A percentile compares a stretch with the other conserved stretches of the same genome.
Evolutionary conservation across 2,113 vertebrate genomes (phyloP).

Genomic region (Delphinus delphis): DNA sequence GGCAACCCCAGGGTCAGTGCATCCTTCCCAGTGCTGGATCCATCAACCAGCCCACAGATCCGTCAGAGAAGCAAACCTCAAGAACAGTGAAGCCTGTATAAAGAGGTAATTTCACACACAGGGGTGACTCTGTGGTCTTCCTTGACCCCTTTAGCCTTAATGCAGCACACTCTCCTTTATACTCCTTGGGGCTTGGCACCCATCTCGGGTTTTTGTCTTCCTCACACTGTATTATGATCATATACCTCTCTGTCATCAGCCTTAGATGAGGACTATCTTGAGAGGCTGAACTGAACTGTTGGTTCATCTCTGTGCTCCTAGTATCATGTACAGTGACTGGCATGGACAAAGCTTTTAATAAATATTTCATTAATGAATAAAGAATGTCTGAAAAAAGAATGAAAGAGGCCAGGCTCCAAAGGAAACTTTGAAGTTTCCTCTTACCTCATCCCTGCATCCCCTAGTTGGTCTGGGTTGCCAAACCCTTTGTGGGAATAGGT

Average conservation of each 20-base stretch:
- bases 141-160: background rate
- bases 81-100: slow-evolving; percentile 82
- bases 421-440: background rate
- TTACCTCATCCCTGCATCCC: background rate
- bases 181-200: too few relatives aligned
- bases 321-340: background rate
- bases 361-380: background rate
- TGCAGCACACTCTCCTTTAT: background rate
- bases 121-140: background rate
- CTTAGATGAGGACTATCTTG: background rate
- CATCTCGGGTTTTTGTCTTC: background rate
- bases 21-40: slow-evolving; percentile 82
- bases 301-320: background rate
- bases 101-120: slow-evolving; percentile 75
- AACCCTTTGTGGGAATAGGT: background rate
- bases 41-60: slow-evolving; percentile 78
- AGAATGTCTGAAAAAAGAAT: background rate
- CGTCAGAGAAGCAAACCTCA: slow-evolving; percentile 84
- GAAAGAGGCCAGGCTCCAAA: background rate
- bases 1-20: background rate
- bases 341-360: background rate
- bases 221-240: background rate
- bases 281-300: background rate
- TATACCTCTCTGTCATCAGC: background rate
- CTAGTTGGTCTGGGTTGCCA: background rate